Conservation (phyloP, 2,797 vertebrate species). For the Triplophysa bombifrons region DNA sequence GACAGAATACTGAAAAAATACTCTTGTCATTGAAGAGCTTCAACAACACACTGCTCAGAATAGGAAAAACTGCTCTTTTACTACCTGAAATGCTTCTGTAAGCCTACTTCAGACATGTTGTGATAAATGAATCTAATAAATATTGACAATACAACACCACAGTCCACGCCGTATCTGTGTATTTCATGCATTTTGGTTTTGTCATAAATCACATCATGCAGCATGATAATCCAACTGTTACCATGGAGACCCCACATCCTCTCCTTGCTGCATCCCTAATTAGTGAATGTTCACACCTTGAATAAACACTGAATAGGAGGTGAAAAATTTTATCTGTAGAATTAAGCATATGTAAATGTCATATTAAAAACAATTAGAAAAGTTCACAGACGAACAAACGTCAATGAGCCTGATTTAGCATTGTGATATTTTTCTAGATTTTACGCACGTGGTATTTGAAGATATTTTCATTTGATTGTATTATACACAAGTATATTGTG, state of each 20-base stretch:
- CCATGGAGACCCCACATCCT: slow-evolving; percentile 29
- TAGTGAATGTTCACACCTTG: slow-evolving; percentile 32
- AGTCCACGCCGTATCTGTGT: not conserved
- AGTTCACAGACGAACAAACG: slow-evolving; percentile 5
- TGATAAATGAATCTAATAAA: not conserved
- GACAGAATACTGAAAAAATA: not conserved
- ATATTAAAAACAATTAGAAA: slow-evolving; percentile 26
- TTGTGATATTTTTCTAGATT: not conserved
- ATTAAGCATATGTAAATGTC: slow-evolving; percentile 11
- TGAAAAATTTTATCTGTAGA: slow-evolving; percentile 8
- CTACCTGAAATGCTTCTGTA: not conserved
- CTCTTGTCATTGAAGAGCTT: not conserved
- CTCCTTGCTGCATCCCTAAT: slow-evolving; percentile 6
- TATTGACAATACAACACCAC: not conserved
- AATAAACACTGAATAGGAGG: not conserved
- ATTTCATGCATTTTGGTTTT: slow-evolving; percentile 11
- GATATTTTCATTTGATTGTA: too few species aligned
- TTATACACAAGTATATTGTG: not conserved
- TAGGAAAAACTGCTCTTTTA: not conserved
- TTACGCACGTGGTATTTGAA: too few species aligned
- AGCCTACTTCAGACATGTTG: not conserved
- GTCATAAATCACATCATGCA: slow-evolving; percentile 18
- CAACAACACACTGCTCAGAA: not conserved
- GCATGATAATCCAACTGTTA: slow-evolving; percentile 5
- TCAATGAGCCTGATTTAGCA: not conserved